These are phyloP conservation scores for Drosophila ercepeae DNA, from an alignment of 1,140 invertebrate species.

Conservation along the genomic window DNA sequence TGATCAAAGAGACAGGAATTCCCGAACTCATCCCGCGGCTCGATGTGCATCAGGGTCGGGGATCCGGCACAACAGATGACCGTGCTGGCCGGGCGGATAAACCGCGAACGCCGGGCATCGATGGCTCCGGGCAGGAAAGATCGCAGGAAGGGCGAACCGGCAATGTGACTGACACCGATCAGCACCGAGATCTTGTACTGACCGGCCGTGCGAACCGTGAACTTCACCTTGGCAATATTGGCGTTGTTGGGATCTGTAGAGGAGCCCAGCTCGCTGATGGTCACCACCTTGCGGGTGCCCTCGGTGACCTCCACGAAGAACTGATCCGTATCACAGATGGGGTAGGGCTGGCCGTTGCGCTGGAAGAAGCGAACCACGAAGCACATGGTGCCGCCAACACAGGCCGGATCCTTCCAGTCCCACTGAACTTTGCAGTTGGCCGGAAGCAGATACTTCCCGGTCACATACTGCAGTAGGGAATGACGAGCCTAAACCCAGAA, in stretches of 20 bases:
- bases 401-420: slow-evolving; percentile 94
- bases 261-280: slow-evolving; percentile 94
- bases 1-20: slow-evolving; percentile 90
- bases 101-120: slow-evolving; percentile 92
- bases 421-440: slow-evolving; percentile 91
- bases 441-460: slow-evolving; percentile 94
- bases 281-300: slow-evolving; percentile 92
- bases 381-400: slow-evolving; percentile 94
- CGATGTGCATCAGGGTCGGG: slow-evolving; percentile 92
- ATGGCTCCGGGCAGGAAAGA: slow-evolving; percentile 89
- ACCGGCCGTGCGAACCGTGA: slow-evolving; percentile 95
- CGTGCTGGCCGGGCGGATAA: slow-evolving; percentile 93
- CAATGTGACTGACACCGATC: slow-evolving; percentile 87
- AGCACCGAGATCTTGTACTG: slow-evolving; percentile 94
- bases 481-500: slow-evolving; percentile 88
- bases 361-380: slow-evolving; percentile 96
- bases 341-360: slow-evolving; percentile 95
- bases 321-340: slow-evolving; percentile 95
- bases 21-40: slow-evolving; percentile 94
- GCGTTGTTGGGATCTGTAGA: slow-evolving; percentile 91
- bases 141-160: slow-evolving; percentile 87
- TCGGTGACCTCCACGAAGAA: slow-evolving; percentile 93
- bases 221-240: slow-evolving; percentile 94
- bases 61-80: slow-evolving; percentile 92
- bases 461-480: slow-evolving; percentile 94